Base-by-base conservation (phyloP, 2,113 vertebrate genomes). In the Myotis yumanensis region DNA sequence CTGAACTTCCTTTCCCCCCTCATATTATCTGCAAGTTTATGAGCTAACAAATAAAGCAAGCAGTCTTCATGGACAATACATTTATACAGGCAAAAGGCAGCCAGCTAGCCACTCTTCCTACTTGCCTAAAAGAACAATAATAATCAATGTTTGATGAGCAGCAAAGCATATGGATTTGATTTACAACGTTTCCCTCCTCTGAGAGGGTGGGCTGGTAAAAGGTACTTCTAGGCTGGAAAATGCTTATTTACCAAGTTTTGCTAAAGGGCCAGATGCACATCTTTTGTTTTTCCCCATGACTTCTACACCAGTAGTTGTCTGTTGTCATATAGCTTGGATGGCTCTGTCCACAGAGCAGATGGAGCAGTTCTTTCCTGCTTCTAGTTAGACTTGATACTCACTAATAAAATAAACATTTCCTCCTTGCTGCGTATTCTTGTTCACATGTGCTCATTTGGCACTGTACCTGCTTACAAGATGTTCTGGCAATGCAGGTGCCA, bases 361-460 rank as follows among this genome's bases (percentile, higher is more conserved):
- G 72, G 87, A 90, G 12, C 62, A 23, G 28, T 77, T 68, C 76
- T 76, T 72, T 35, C 83, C 72, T 87, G 30, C 28, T 37, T 96
- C 76, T 66, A 66, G 62, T 35, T 86, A 81, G 40, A 68, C 51
- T 14, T 52, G 84, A 80, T 77, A 17, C 52, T 77, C 76, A 43
- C 9, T 62, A 81, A 82, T 71, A 69, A 62, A 48, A 52, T 28
- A n/a, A 85, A 72, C 12, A 54, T 40, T 73, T 92, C 89, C 80
- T 96, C 79, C 72, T 94, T 7, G 0, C 80, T 93, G 88, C 82
- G 69, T 48, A 52, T 73, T 66, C 73, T 73, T 86, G 73, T 88
- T 71, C 83, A 86, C 12, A 4, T 57, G 92, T 2, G 32, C 76
- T 97, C 93, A 96, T 94, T 96, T 97, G 98, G 95, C 3, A 0